Evolutionary conservation across 2,113 vertebrate species (phyloP), one percentile per base, ranked within the genome.

Genomic region (Nothobranchius furzeri): DNA sequence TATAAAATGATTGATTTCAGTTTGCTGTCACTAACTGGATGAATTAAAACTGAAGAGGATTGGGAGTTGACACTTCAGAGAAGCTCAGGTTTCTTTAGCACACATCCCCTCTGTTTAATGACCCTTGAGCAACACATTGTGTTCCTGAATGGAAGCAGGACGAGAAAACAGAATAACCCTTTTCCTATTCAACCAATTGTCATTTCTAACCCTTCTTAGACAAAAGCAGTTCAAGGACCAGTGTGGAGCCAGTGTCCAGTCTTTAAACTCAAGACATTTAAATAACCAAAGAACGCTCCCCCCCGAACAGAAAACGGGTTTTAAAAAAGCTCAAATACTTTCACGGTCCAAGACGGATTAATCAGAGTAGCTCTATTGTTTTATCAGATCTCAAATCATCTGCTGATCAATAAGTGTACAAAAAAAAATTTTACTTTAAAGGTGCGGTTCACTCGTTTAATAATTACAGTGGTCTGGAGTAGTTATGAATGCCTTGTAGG

Each of bases 41-140:
- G 30, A 30, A 30, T 30, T 30, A 40, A 9, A 40, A 40, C 37
- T 6, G 9, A 40, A 5, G 37, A 47, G 45, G 45, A 2, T 4
- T 20, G 48, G 9, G 49, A 37, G 48, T 6, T 70, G 42, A 42
- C 47, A 52, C 17, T 36, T n/a, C 43, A 42, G 11, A 77, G 35
- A 55, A 49, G 35, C 43, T 51, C 9, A 37, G 12, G 15, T 63
- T 24, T 64, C 45, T 60, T 69, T 14, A 55, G 37, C 30, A 56
- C 53, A 60, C 65, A 76, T 73, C 60, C 50, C 56, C 50, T 76
- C 35, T 35, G 45, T 60, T 68, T 68, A 63, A 64, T 58, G 52
- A 43, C 40, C 40, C 54, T 46, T 45, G 13, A 80, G 60, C 45
- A 46, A 46, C 57, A 74, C 70, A 77, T 10, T 63, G 56, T 47